phyloP scores from a whole-genome alignment of 2,113 vertebrate species.

The Suricata suricatta region DNA sequence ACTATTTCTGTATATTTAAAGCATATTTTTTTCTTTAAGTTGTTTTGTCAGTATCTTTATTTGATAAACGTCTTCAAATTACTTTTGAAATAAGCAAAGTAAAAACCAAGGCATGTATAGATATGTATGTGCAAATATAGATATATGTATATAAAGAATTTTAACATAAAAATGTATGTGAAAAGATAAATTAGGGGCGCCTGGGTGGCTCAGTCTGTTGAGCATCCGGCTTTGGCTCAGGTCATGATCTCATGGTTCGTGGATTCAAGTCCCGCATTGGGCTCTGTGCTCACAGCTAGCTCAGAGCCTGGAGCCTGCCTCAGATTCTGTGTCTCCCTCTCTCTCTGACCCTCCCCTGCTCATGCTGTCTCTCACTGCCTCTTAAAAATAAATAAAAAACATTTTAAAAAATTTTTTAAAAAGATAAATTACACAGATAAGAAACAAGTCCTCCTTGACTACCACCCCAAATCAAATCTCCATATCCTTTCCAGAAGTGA shows the following conservation, averaged over 20 bases:
- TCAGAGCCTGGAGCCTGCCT: too few species aligned
- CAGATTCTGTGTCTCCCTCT: too few species aligned
- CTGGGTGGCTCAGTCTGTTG: too few species aligned
- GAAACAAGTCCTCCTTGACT: background rate
- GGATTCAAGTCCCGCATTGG: too few species aligned
- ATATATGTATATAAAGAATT: background rate
- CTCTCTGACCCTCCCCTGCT: too few species aligned
- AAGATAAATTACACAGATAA: background rate
- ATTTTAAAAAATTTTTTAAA: too few species aligned
- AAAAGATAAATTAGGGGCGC: background rate
- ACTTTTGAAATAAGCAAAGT: background rate
- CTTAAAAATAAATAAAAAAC: too few species aligned
- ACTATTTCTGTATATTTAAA: background rate
- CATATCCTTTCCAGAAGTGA: background rate
- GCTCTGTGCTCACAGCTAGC: too few species aligned
- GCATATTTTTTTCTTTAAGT: background rate
- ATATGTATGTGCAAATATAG: background rate
- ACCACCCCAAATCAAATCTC: background rate
- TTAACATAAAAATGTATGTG: background rate
- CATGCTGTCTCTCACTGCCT: too few species aligned
- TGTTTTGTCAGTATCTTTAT: background rate
- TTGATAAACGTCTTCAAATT: background rate
- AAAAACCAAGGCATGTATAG: background rate
- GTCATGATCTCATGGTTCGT: too few species aligned
- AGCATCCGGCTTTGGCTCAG: too few species aligned